These are phyloP conservation scores for Drepana arcuata DNA, from an alignment of 1,140 invertebrate species.

Conservation along the genomic window DNA sequence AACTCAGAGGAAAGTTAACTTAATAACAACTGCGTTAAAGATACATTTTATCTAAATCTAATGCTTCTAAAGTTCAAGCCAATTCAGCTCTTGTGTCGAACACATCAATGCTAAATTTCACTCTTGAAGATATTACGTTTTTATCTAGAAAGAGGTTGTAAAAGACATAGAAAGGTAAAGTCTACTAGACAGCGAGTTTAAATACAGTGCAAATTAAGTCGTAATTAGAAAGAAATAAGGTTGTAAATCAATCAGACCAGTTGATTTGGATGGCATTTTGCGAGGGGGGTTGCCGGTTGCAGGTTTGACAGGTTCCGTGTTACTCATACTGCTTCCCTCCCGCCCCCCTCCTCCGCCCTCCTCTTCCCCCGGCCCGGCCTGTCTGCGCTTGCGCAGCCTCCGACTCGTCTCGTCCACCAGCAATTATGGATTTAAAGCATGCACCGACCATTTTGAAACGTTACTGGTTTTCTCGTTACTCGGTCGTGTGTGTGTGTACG, in stretches of 20 bases:
- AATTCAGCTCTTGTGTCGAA: constrained; percentile 52
- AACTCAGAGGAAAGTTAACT: no score
- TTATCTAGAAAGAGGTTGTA: constrained; percentile 30
- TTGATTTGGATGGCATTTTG: constrained; percentile 39
- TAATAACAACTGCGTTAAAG: no score
- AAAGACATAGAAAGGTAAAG: constrained; percentile 38
- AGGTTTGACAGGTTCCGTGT: constrained; percentile 65
- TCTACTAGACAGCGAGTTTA: neutral
- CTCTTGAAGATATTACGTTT: constrained; percentile 40
- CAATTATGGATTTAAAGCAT: constrained; percentile 6
- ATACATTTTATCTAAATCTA: no score
- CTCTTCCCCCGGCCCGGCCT: constrained; percentile 9
- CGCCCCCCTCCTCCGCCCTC: neutral
- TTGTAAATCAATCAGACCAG: constrained; percentile 14
- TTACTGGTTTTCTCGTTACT: no score
- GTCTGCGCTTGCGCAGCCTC: constrained; percentile 20
- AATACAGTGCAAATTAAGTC: constrained; percentile 6
- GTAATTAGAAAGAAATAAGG: constrained; percentile 2
- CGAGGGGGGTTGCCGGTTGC: constrained; percentile 36
- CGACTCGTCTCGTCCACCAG: constrained; percentile 9
- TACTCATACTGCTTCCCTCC: constrained; percentile 32
- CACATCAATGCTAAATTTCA: constrained; percentile 39
- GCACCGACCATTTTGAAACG: neutral
- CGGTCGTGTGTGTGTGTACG: no score
- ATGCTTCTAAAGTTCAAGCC: constrained; percentile 27